Evolutionary conservation across 2,113 vertebrate genomes (phyloP), one percentile per base, ranked within the genome.

Genomic region (Salminus brasiliensis): DNA sequence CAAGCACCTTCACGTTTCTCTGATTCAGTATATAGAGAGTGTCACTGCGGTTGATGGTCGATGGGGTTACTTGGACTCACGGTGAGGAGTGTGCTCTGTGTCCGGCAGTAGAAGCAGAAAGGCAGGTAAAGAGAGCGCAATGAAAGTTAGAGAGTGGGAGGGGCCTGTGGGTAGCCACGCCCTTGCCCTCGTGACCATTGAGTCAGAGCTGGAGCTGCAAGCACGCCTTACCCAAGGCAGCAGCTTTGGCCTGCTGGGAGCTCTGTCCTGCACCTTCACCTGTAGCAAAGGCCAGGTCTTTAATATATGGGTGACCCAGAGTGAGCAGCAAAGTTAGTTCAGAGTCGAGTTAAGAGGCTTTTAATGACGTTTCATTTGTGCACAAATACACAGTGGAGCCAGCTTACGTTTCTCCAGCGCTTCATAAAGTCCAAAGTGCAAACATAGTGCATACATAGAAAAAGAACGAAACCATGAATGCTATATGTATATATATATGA

Each of bases 181-280:
- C 79, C 79, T 53, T 32, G 29, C 34, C 11, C 73, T 41, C 78
- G 66, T 49, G 81, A 79, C 66, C 57, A 10, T 18, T 23, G 25
- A 53, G 73, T 83, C 85, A 76, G 75, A 60, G 72, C 60, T 16
- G 81, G 55, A 72, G 76, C 25, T 7, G 69, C 2, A 41, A 1
- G 2, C 16, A 15, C 39, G 8, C 27, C 8, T 32, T 62, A 34
- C 30, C 18, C 30, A 15, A 29, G 13, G 30, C 45, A 60, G 18
- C 60, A 60, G 30, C 30, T n/a, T n/a, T n/a, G n/a, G n/a, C n/a
- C n/a, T n/a, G n/a, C n/a, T n/a, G n/a, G n/a, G n/a, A n/a, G n/a
- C 32, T 21, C 13, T 21, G 12, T 7, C 30, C 32, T 34, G 29
- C 12, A 32, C 16, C 16, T 32, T 12, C 13, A 62, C 59, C 29